Evolutionary conservation across 2,797 vertebrate species (phyloP).

Genomic region (Halcyon leucocephala): DNA sequence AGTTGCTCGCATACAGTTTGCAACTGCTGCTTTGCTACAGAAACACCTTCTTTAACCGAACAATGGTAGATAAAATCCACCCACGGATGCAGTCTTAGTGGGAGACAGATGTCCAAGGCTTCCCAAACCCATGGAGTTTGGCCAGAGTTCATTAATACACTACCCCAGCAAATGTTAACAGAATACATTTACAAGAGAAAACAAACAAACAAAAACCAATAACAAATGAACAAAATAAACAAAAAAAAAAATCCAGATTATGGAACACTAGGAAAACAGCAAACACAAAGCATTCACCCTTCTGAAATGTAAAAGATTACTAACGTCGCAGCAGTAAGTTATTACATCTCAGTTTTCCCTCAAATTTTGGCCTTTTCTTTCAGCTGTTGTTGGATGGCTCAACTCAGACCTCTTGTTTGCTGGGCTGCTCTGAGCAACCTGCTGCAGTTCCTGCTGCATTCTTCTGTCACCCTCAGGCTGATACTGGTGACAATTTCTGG

Average conservation of each 20-base stretch:
- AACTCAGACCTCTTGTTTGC: background rate
- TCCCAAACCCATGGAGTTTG: background rate
- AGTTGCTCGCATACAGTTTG: background rate
- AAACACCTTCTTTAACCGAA: background rate
- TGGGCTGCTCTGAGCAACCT: background rate
- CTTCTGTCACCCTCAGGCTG: background rate
- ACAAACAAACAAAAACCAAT: background rate
- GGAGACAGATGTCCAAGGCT: background rate
- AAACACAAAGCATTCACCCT: background rate
- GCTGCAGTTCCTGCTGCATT: background rate
- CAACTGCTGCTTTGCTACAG: background rate
- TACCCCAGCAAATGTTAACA: background rate
- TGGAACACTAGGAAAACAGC: background rate
- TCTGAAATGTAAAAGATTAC: background rate
- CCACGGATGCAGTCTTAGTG: no score
- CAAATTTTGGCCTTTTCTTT: background rate
- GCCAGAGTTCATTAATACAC: background rate
- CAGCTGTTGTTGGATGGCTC: background rate
- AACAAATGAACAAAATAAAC: no score
- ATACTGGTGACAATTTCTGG: background rate
- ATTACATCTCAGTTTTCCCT: background rate
- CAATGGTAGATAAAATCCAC: background rate
- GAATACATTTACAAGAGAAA: background rate
- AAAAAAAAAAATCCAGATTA: rapidly evolving
- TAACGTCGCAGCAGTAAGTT: background rate